Percentiles rank a stretch among this genome's conserved stretches.
Conservation (phyloP, 2,797 vertebrate species). For the Eospalax fontanierii region DNA sequence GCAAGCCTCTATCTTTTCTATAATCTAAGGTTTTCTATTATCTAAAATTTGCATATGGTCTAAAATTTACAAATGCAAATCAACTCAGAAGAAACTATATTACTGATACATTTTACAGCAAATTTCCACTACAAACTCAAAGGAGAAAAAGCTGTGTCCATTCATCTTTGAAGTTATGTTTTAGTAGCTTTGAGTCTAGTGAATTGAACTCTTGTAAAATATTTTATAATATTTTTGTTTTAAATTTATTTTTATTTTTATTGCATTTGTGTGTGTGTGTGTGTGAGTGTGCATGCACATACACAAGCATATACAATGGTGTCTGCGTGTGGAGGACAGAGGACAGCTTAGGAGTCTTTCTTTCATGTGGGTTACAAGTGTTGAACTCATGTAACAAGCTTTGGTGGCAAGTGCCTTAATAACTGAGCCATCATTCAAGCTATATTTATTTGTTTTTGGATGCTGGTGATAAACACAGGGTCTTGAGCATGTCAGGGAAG, state of each 20-base stretch:
- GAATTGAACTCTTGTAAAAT: neutral
- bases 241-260: neutral
- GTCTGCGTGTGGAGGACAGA: neutral
- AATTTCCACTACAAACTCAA: neutral
- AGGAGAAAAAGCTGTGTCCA: neutral
- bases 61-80: neutral
- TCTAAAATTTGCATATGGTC: conserved; percentile 18
- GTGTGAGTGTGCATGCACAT: neutral
- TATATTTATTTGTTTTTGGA: neutral
- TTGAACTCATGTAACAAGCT: neutral
- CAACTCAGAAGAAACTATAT: conserved; percentile 13
- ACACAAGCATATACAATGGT: neutral
- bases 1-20: conserved; percentile 10
- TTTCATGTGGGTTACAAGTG: neutral
- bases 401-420: neutral
- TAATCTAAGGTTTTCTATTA: neutral
- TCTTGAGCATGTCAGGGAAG: neutral
- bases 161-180: neutral
- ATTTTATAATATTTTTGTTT: neutral
- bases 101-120: conserved; percentile 2
- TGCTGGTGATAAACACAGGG: neutral
- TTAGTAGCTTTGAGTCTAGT: conserved; percentile 21
- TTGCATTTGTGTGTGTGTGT: no score
- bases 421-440: neutral
- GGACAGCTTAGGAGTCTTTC: neutral